These are phyloP conservation scores for Malurus alboscapulatus DNA, from an alignment of 2,113 vertebrate genomes.

Conservation along the genomic window DNA sequence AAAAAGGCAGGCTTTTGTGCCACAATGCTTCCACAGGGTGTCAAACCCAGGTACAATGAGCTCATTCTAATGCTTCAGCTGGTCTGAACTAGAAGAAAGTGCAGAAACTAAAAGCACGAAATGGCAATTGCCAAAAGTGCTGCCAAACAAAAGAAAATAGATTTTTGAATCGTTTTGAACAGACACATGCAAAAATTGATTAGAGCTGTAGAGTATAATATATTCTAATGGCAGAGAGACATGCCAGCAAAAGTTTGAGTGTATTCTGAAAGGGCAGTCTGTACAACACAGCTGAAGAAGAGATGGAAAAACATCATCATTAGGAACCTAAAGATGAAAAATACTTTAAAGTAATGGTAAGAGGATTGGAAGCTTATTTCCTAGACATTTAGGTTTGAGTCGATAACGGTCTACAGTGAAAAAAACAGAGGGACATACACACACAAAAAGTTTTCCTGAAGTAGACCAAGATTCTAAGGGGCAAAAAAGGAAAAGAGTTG, in stretches of 20 bases:
- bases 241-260: neutral
- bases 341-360: neutral
- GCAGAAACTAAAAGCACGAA: neutral
- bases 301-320: neutral
- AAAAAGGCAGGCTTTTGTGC: neutral
- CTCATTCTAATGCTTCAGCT: neutral
- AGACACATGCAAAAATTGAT: neutral
- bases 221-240: neutral
- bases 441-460: neutral
- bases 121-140: neutral
- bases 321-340: neutral
- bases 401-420: neutral
- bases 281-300: neutral
- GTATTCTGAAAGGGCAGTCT: neutral
- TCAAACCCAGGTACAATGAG: neutral
- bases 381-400: neutral
- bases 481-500: neutral
- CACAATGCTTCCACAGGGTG: neutral
- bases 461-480: neutral
- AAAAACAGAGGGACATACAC: neutral
- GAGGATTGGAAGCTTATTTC: neutral
- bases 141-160: neutral
- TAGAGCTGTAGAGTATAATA: neutral
- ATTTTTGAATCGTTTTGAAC: neutral
- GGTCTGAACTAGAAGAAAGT: neutral